A percentile compares a stretch with the other conserved stretches of the same genome.
phyloP scores from a whole-genome alignment of 2,888 invertebrate genomes.

The Cantharis nigra region DNA sequence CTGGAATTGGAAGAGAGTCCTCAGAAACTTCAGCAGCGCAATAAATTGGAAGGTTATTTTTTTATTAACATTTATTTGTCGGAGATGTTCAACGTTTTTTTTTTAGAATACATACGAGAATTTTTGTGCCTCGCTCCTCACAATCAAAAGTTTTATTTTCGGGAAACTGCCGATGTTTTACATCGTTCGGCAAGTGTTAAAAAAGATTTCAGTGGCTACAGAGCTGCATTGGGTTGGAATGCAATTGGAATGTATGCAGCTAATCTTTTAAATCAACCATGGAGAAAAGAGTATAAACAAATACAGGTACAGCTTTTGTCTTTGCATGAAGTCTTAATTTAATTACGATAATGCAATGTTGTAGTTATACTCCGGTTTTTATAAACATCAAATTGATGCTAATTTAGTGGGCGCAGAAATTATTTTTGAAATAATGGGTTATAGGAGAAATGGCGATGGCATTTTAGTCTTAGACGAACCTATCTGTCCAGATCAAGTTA shows the following conservation, averaged over 20 bases:
- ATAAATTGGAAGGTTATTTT: slow-evolving; percentile 73
- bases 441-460: slow-evolving; percentile 64
- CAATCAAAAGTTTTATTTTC: slow-evolving; percentile 76
- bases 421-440: slow-evolving; percentile 83
- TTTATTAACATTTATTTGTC: background rate
- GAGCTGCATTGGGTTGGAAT: slow-evolving; percentile 82
- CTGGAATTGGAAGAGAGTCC: slow-evolving; percentile 80
- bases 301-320: slow-evolving; percentile 68
- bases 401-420: slow-evolving; percentile 78
- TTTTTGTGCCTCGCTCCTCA: slow-evolving; percentile 79
- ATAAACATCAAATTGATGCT: slow-evolving; percentile 83
- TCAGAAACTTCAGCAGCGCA: slow-evolving; percentile 74
- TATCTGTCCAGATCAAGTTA: slow-evolving; percentile 80
- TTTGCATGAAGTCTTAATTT: background rate
- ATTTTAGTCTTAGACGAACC: slow-evolving; percentile 71
- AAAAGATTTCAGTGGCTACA: slow-evolving; percentile 78
- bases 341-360: slow-evolving; percentile 28
- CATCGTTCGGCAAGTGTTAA: slow-evolving; percentile 72
- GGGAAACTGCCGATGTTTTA: slow-evolving; percentile 76
- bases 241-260: slow-evolving; percentile 84
- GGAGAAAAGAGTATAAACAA: slow-evolving; percentile 84
- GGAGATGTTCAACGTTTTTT: background rate
- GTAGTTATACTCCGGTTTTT: slow-evolving; percentile 85
- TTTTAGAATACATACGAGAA: slow-evolving; percentile 74
- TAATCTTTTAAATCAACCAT: slow-evolving; percentile 83